These are phyloP conservation scores for Leguminivora glycinivorella DNA, from an alignment of 1,140 invertebrate species.

Conservation along the genomic window DNA sequence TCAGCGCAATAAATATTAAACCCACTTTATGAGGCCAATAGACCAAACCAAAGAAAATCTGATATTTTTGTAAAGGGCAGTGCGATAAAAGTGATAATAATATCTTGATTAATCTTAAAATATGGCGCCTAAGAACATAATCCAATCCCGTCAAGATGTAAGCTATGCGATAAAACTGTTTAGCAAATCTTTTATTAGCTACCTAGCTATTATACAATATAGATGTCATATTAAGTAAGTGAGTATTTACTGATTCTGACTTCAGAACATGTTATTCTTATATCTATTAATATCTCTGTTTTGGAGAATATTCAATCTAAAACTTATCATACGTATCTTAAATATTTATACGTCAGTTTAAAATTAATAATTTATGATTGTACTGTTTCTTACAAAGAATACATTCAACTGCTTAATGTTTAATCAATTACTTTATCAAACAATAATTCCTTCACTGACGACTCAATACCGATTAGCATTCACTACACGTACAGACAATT, in stretches of 20 bases:
- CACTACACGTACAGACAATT: conserved; percentile 52
- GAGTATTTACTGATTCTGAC: neutral
- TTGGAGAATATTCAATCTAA: neutral
- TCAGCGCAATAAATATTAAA: neutral
- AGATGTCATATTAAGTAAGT: neutral
- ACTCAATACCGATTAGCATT: conserved; percentile 19
- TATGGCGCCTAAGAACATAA: neutral
- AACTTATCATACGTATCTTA: neutral
- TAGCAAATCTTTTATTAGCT: neutral
- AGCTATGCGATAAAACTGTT: neutral
- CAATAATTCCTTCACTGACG: neutral
- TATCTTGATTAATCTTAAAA: neutral
- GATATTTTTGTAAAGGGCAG: conserved; percentile 19
- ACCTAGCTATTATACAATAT: neutral
- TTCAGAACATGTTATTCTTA: neutral
- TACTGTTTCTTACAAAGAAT: too few species aligned
- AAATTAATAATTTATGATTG: too few species aligned
- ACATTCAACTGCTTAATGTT: too few species aligned
- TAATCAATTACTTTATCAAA: neutral
- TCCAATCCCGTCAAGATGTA: neutral
- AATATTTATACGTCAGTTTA: too few species aligned
- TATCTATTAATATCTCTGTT: neutral
- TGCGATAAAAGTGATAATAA: neutral
- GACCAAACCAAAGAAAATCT: neutral
- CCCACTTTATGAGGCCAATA: neutral